Conservation (phyloP, 2,888 invertebrate genomes). For the Stenichneumon culpator region DNA sequence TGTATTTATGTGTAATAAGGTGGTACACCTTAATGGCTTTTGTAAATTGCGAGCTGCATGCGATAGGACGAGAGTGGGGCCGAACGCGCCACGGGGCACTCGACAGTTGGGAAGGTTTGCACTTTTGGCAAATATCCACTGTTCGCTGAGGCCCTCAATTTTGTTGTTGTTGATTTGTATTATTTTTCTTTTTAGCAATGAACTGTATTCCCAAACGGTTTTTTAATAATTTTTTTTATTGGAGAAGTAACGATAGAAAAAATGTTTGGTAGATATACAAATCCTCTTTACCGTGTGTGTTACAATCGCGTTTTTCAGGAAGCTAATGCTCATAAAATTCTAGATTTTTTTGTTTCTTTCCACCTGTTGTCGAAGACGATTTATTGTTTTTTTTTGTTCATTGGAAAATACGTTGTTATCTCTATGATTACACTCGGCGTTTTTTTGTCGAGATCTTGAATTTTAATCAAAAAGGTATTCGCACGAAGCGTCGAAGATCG, state of each 20-base stretch:
- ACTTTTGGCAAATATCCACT: not conserved
- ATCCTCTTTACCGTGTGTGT: not conserved
- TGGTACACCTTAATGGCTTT: conserved; percentile 10
- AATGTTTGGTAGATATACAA: not conserved
- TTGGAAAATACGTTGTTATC: not conserved
- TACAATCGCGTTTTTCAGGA: too few relatives aligned
- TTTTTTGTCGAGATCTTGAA: conserved; percentile 6
- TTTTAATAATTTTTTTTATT: too few relatives aligned
- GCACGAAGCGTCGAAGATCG: not conserved
- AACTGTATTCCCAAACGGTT: not conserved
- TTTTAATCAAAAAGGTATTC: conserved; percentile 1
- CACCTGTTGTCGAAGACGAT: not conserved
- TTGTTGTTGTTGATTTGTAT: not conserved
- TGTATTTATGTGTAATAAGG: conserved; percentile 9
- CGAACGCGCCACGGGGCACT: not conserved
- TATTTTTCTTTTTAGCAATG: not conserved
- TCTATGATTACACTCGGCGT: not conserved
- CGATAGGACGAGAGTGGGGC: not conserved
- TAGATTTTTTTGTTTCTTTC: not conserved
- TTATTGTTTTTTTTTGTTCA: not conserved
- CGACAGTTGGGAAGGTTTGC: not conserved
- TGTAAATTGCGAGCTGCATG: conserved; percentile 1
- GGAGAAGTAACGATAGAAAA: not conserved
- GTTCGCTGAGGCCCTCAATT: not conserved
- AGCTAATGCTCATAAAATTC: not conserved